Base-by-base conservation (phyloP, 2,888 invertebrate species). In the Amiota minor region DNA sequence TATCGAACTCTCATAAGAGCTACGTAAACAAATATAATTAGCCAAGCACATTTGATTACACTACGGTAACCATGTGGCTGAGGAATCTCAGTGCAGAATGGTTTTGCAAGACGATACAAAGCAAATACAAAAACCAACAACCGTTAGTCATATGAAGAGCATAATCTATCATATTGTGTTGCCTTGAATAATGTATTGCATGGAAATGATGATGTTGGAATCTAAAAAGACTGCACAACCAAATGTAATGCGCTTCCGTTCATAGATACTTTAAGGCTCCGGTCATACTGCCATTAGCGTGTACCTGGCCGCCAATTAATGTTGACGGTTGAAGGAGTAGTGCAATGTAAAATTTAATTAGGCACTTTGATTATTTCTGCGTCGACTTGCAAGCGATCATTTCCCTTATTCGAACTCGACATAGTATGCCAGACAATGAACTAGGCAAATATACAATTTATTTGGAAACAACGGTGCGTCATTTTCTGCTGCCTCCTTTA, bases 381-480 rank as follows among this genome's bases (percentile, higher is more conserved):
- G 71, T 84, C 84, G n/a, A 80, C 77, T 9, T 0, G 35, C 9
- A 83, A 69, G 46, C 71, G 9, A 14, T 49, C 9, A 9, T 69
- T 68, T 20, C 71, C 61, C 14, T 50, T 50, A 64, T 4, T 35
- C 18, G 0, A 78, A 61, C 18, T 61, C 50, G 6, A 80, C 35
- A 18, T 73, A 87, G 76, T 55, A 12, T 84, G 56, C 74, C 77
- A 76, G 3, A 82, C 14, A 1, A 76, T 78, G 0, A 77, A 88
- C 9, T 0, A 81, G 76, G 45, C 87, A 87, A 1, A 82, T 79
- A 72, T 79, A n/a, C n/a, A 85, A 56, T 50, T 88, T 88, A 1
- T 73, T 61, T 0, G 83, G 86, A 61, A 86, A 88, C 1, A 87
- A 56, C 46, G 3, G 80, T 23, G 6, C 18, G 72, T 0, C 4